These are phyloP conservation scores for Bedellia somnulentella DNA, from an alignment of 2,888 invertebrate species.

Conservation along the genomic window DNA sequence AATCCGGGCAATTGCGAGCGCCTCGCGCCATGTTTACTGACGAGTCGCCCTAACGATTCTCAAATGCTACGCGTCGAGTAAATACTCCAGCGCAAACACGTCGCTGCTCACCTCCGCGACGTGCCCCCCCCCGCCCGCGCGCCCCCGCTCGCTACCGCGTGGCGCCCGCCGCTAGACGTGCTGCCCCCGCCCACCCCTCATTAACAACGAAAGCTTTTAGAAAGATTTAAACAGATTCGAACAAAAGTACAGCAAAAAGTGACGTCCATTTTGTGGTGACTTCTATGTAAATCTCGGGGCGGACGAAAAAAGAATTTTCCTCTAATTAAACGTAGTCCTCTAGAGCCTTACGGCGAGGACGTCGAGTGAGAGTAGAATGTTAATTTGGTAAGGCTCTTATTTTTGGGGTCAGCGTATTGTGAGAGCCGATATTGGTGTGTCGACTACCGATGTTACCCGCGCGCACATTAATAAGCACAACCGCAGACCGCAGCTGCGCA, in stretches of 20 bases:
- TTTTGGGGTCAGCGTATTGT: constrained; percentile 25
- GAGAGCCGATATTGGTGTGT: background rate
- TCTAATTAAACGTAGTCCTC: constrained; percentile 44
- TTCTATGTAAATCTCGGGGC: constrained; percentile 44
- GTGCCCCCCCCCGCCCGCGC: constrained; percentile 13
- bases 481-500: constrained; percentile 33
- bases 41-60: constrained; percentile 53
- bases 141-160: constrained; percentile 12
- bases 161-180: constrained; percentile 1
- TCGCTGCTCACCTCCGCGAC: constrained; percentile 21
- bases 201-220: constrained; percentile 47
- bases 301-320: constrained; percentile 32
- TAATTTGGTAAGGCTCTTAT: constrained; percentile 28
- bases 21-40: constrained; percentile 42
- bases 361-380: constrained; percentile 32
- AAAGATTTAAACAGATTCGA: constrained; percentile 48
- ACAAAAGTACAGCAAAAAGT: constrained; percentile 45
- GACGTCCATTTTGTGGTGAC: constrained; percentile 47
- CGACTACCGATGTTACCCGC: background rate
- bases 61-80: constrained; percentile 52
- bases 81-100: constrained; percentile 44
- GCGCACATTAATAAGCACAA: background rate
- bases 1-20: constrained; percentile 45
- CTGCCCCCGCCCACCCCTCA: constrained; percentile 30
- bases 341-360: constrained; percentile 24